Base-by-base conservation (phyloP, 1,140 invertebrate genomes). In the Halyomorpha halys region DNA sequence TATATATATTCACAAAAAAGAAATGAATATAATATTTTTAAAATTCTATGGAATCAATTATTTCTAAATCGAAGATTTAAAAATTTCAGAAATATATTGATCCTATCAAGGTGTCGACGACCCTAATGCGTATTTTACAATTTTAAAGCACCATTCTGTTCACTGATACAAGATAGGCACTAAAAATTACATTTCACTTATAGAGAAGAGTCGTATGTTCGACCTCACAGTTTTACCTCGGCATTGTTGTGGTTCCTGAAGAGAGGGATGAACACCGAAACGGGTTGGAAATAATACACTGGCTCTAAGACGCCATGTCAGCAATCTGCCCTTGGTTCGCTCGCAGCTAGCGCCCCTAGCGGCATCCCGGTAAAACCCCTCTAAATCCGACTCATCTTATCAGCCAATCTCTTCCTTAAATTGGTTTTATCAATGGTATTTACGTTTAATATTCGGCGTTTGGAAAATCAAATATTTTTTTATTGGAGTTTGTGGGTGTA, bases 41-140 rank as follows among this genome's bases (percentile, higher is more conserved):
- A 44, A 49, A 62, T 47, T 16, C 6, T 25, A 19, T 16, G 13
- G 11, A 3, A 23, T 23, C 23, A 16, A 23, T 49, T 45, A 19
- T 14, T n/a, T 27, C 8, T 6, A 2, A 23, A 23, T 21, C 23
- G 23, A 15, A 16, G 19, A 21, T 21, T 45, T 30, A 62, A 62
- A 47, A 25, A 44, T 39, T 56, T 16, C 44, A 64, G 62, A 67
- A 67, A 64, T 64, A 64, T 67, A 67, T 67, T 61, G 66, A 67
- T 67, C 63, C 63, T 64, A 56, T 61, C 56, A 47, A 62, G 63
- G 66, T 23, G 67, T 68, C 67, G 67, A 65, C 66, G 66, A 67
- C 66, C 66, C 66, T 67, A 68, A 51, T 68, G 64, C 67, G 67
- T 68, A 68, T 68, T 65, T 68, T 59, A 68, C 15, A 62, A 56